Base-by-base conservation (phyloP, 1,140 invertebrate genomes). In the Hycleus phaleratus region DNA sequence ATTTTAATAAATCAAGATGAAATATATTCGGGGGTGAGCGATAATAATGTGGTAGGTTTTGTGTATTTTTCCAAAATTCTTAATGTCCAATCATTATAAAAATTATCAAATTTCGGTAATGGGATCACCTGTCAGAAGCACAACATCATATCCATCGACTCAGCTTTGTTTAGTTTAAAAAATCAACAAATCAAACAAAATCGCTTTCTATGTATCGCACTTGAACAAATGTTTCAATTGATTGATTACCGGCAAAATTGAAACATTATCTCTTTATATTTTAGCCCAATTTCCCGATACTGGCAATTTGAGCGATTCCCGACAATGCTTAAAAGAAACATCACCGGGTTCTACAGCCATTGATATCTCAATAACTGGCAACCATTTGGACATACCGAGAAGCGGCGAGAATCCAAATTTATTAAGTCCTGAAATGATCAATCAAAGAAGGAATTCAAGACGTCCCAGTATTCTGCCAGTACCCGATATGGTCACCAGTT, bases 401-500 rank as follows among this genome's bases (percentile, higher is more conserved):
- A 76, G 80, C 48, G 79, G 82, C 51, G 81, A 86, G n/a, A 89
- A 88, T 76, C 83, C 85, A 2, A 90, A 91, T 77, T 79, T 90
- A 54, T 79, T 91, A 12, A 90, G 87, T 71, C 88, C 88, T 9
- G 88, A 90, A 71, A 81, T 83, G 64, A 78, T 88, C 43, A 86
- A 81, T 68, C 85, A 87, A 71, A 77, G 86, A 57, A 78, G 86
- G 81, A 87, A 89, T n/a, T 91, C 87, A 63, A 78, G 91, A 64
- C 75, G 90, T 58, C 90, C 90, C 1, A 91, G 88, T 56, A 93
- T 93, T 54, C 74, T 93, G 44, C 90, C 91, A 10, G 91, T 93
- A 2, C 90, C 90, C 1, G 91, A 93, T 68, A 91, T 91, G 85
- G 81, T 91, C 62, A 90, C 87, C 4, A 87, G 85, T 54, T 86